Conservation (phyloP, 1,140 invertebrate genomes). For the Leptinotarsa lineolata region DNA sequence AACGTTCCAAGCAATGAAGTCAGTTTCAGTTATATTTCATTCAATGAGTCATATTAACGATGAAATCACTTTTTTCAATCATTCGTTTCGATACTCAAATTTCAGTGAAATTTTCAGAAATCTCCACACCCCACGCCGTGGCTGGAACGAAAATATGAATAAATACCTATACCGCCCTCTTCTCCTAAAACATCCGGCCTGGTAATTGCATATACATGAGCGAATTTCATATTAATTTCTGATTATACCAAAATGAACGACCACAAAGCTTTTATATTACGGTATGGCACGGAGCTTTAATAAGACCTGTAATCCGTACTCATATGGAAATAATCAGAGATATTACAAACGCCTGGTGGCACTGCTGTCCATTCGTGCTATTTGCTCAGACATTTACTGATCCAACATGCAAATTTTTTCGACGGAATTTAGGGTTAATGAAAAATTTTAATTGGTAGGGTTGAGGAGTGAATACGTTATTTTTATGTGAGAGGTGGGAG, state of each 20-base stretch:
- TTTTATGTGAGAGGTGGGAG: neutral
- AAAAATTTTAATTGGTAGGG: slow-evolving; percentile 36
- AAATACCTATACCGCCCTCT: slow-evolving; percentile 24
- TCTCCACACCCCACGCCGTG: neutral
- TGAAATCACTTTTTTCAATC: too few relatives aligned
- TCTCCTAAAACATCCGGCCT: slow-evolving; percentile 53
- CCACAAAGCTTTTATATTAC: slow-evolving; percentile 58
- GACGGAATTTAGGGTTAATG: slow-evolving; percentile 30
- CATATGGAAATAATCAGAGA: slow-evolving; percentile 53
- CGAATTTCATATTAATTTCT: slow-evolving; percentile 58
- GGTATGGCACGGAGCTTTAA: slow-evolving; percentile 48
- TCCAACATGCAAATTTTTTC: slow-evolving; percentile 44
- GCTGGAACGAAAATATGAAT: slow-evolving; percentile 1
- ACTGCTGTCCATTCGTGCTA: slow-evolving; percentile 27
- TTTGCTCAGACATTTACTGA: slow-evolving; percentile 39
- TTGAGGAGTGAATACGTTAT: neutral
- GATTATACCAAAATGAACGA: slow-evolving; percentile 55
- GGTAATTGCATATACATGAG: slow-evolving; percentile 55
- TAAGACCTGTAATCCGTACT: slow-evolving; percentile 56
- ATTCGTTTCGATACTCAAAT: too few relatives aligned
- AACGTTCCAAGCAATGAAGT: too few relatives aligned
- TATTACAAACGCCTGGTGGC: slow-evolving; percentile 48
- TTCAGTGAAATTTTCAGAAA: too few relatives aligned
- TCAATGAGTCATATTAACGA: too few relatives aligned
- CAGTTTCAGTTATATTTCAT: too few relatives aligned